Evolutionary conservation across 2,797 vertebrate genomes (phyloP).

Genomic region (Anomalospiza imberbis): DNA sequence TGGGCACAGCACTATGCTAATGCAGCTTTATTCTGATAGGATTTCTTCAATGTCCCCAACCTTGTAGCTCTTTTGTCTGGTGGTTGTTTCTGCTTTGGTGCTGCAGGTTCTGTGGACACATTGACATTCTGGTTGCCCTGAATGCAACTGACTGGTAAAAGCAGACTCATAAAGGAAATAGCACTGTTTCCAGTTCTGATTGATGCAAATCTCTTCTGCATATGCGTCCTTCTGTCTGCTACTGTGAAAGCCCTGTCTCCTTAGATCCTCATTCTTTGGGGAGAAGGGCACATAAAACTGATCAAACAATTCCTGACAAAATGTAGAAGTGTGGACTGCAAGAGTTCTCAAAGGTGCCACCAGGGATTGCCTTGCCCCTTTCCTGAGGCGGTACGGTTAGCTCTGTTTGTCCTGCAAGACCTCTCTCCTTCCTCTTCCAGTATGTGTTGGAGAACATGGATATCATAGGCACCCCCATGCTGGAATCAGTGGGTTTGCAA

Average conservation of each 20-base stretch:
- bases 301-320: not conserved
- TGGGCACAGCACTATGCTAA: not conserved
- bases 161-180: not conserved
- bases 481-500: conserved; percentile 81
- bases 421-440: conserved; percentile 64
- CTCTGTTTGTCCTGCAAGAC: not conserved
- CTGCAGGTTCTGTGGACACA: not conserved
- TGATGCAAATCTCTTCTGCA: not conserved
- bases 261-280: not conserved
- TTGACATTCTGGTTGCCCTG: not conserved
- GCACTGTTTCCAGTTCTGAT: not conserved
- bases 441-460: conserved; percentile 84
- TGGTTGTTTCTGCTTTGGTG: not conserved
- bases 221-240: not conserved
- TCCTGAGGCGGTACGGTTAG: not conserved
- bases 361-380: not conserved
- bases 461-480: conserved; percentile 69
- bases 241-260: not conserved
- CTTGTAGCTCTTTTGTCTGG: not conserved
- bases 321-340: not conserved
- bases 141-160: not conserved
- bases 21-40: not conserved
- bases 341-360: not conserved
- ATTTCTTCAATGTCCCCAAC: not conserved
- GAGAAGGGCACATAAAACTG: not conserved